Evolutionary conservation across 2,113 vertebrate species (phyloP).

Genomic region (Boleophthalmus pectinirostris): DNA sequence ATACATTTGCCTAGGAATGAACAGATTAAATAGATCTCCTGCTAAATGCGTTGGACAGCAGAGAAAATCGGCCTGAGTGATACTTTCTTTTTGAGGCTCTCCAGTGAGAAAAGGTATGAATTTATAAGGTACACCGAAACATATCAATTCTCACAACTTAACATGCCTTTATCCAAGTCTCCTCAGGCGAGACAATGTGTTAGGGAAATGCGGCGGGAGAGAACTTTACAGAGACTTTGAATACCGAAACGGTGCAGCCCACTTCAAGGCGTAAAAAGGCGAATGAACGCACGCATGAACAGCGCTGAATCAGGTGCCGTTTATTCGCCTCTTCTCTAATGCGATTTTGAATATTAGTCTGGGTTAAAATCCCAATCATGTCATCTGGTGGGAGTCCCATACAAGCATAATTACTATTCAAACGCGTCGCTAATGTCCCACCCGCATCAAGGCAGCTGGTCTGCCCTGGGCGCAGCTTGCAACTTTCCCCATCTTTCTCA

Average conservation of each 20-base stretch:
- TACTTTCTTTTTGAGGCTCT: conserved; percentile 87
- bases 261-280: conserved; percentile 28
- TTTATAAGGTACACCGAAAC: conserved; percentile 98
- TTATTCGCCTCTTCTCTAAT: conserved; percentile 76
- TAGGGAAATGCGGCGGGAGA: conserved; percentile 80
- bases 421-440: conserved; percentile 89
- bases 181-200: conserved; percentile 91
- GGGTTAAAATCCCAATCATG: conserved; percentile 83
- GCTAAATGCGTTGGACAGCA: conserved; percentile 96
- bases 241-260: conserved; percentile 81
- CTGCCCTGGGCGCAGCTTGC: conserved; percentile 57
- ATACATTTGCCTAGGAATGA: conserved; percentile 99
- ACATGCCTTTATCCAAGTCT: conserved; percentile 90
- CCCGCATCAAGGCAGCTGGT: conserved; percentile 92
- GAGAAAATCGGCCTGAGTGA: conserved; percentile 97
- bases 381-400: conserved; percentile 98
- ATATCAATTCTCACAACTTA: conserved; percentile 94
- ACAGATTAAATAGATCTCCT: conserved; percentile 92
- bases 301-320: conserved; percentile 72
- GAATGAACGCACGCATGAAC: conserved; percentile 77
- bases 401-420: conserved; percentile 91
- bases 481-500: conserved; percentile 61
- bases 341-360: conserved; percentile 83
- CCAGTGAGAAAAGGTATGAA: conserved; percentile 95
- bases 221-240: conserved; percentile 85